A percentile compares a stretch with the other conserved stretches of the same genome.
Evolutionary conservation across 1,140 invertebrate genomes (phyloP).

Genomic region (Vollenhovia emeryi): DNA sequence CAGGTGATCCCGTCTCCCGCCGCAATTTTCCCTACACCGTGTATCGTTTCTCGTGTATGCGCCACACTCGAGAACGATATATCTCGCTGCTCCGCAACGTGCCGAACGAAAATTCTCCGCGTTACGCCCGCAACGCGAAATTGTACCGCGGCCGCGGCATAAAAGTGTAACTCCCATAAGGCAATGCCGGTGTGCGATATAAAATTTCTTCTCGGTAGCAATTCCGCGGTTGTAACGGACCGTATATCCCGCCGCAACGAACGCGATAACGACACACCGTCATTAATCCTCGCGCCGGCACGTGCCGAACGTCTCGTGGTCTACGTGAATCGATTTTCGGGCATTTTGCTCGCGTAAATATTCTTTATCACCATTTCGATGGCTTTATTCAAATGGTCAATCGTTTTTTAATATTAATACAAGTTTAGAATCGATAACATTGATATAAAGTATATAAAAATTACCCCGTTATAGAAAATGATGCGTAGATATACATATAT

Average conservation of each 20-base stretch:
- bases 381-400: neutral
- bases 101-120: slow-evolving; percentile 14
- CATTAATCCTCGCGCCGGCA: slow-evolving; percentile 49
- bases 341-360: slow-evolving; percentile 7
- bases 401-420: neutral
- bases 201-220: slow-evolving; percentile 50
- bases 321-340: neutral
- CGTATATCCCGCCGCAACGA: slow-evolving; percentile 10
- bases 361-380: slow-evolving; percentile 5
- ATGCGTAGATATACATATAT: neutral
- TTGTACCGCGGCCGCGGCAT: slow-evolving; percentile 47
- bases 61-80: slow-evolving; percentile 21
- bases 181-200: slow-evolving; percentile 16
- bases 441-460: neutral
- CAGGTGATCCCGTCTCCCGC: neutral
- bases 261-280: slow-evolving; percentile 23
- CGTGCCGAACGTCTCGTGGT: slow-evolving; percentile 16
- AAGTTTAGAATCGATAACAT: neutral
- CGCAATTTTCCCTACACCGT: slow-evolving; percentile 2
- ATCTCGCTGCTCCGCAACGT: neutral
- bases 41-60: slow-evolving; percentile 8
- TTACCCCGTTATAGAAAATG: neutral
- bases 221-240: slow-evolving; percentile 1
- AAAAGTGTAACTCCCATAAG: slow-evolving; percentile 63
- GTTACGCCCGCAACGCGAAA: slow-evolving; percentile 30